A percentile compares a stretch with the other conserved stretches of the same genome.
Evolutionary conservation across 2,888 invertebrate species (phyloP).

Genomic region (Cantharis rustica): DNA sequence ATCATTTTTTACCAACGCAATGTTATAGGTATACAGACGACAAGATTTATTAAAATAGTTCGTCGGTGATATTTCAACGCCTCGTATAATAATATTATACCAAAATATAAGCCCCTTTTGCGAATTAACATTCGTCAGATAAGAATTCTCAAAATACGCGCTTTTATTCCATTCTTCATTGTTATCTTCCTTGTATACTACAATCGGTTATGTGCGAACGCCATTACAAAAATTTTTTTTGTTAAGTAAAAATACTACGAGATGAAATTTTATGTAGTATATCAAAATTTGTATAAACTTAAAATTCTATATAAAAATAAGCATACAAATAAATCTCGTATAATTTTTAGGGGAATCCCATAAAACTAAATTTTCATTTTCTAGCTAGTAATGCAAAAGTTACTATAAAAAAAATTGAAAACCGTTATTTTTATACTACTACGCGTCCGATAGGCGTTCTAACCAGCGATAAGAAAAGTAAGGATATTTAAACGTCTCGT

Average conservation of each 20-base stretch:
- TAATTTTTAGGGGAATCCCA: neutral
- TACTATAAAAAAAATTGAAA: neutral
- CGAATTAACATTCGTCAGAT: neutral
- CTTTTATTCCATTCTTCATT: neutral
- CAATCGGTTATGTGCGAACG: neutral
- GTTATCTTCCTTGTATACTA: neutral
- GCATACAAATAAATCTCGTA: too few relatives aligned
- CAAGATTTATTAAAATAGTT: neutral
- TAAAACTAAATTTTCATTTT: neutral
- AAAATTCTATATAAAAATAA: too few relatives aligned
- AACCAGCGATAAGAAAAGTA: neutral
- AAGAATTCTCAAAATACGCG: neutral
- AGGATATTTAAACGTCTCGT: neutral
- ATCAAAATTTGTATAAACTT: neutral
- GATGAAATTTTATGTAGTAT: neutral
- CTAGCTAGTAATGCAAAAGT: neutral
- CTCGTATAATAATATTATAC: neutral
- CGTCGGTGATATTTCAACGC: neutral
- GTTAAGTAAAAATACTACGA: too few relatives aligned
- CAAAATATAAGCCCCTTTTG: neutral
- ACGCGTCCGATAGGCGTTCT: neutral
- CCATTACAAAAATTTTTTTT: neutral
- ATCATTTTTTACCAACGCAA: neutral
- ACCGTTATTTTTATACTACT: neutral
- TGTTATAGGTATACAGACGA: neutral